Base-by-base conservation (phyloP, 1,140 invertebrate genomes). In the Drosophila busckii region DNA sequence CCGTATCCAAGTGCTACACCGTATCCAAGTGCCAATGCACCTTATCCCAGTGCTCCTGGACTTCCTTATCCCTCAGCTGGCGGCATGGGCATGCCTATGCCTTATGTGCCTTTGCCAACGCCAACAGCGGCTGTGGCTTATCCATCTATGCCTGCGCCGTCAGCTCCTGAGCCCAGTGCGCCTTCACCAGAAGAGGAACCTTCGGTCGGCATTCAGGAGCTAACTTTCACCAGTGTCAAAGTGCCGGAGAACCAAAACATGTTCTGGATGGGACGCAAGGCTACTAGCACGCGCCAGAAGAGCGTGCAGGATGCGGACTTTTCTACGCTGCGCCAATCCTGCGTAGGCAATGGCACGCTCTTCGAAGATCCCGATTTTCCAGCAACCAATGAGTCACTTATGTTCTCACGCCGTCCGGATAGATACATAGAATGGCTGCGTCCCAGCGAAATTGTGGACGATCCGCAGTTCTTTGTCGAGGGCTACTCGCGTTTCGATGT, bases 401-500 rank as follows among this genome's bases (percentile, higher is more conserved):
- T 93, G 89, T 96, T 91, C 86, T 95, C 94, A 40, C 91, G 91
- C 67, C 88, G 91, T 38, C 91, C 94, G 1, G 92, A 94, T 61
- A 90, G 93, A 69, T 90, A 92, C 17, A 93, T 96, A 61, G 92
- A 95, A 88, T 97, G 96, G 96, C 90, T 91, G 54, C 88, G 96
- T 46, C 96, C 96, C 13, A 88, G 89, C 16, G 97, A 99, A 90
- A 96, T 99, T 46, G 89, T 90, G 26, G 91, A 93, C 28, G 90
- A 97, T 82, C 96, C 98, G 0, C 91, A 96, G 69, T 91, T 99
- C 25, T 97, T 99, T 84, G 94, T 98, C 2, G 96, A 97, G 76
- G 98, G 97, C 6, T 97, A 95, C 85, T 96, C 95, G 13, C 90
- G 98, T 59, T 99, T 99, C 89, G 98, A 99, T 89, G 95, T 99